Evolutionary conservation across 1,140 invertebrate genomes (phyloP).

Genomic region (Pantala flavescens): DNA sequence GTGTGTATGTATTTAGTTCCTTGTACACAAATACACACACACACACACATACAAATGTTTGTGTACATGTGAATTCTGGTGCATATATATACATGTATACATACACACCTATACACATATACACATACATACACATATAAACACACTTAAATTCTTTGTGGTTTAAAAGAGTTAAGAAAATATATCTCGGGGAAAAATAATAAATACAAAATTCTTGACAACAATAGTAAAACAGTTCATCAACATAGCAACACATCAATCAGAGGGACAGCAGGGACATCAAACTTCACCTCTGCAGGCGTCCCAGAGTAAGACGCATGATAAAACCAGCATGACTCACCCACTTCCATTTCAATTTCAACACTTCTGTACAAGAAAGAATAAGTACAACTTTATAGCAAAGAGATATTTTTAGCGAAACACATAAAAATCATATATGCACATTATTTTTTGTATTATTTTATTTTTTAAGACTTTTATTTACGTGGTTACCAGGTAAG

Average conservation of each 20-base stretch:
- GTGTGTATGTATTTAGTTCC: too few relatives aligned
- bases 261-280: slow-evolving; percentile 1
- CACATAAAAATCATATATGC: slow-evolving; percentile 10
- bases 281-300: background rate
- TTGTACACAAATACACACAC: too few relatives aligned
- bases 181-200: slow-evolving; percentile 4
- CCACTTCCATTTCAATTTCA: background rate
- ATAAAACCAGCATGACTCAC: background rate
- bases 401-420: slow-evolving; percentile 7
- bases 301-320: background rate
- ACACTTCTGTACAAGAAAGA: slow-evolving; percentile 9
- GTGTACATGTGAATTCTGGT: too few relatives aligned
- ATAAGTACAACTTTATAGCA: slow-evolving; percentile 1
- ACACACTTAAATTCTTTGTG: background rate
- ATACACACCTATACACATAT: background rate
- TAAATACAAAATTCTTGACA: slow-evolving; percentile 8
- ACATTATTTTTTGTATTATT: slow-evolving; percentile 6
- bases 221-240: background rate
- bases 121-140: background rate
- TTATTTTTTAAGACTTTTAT: slow-evolving; percentile 7
- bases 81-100: too few relatives aligned
- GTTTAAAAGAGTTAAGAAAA: slow-evolving; percentile 4
- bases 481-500: slow-evolving; percentile 5
- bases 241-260: background rate
- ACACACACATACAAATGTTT: too few relatives aligned